A percentile compares a stretch with the other conserved stretches of the same genome.
Evolutionary conservation across 2,888 invertebrate species (phyloP).

Genomic region (Cataglyphis rosenhaueri): DNA sequence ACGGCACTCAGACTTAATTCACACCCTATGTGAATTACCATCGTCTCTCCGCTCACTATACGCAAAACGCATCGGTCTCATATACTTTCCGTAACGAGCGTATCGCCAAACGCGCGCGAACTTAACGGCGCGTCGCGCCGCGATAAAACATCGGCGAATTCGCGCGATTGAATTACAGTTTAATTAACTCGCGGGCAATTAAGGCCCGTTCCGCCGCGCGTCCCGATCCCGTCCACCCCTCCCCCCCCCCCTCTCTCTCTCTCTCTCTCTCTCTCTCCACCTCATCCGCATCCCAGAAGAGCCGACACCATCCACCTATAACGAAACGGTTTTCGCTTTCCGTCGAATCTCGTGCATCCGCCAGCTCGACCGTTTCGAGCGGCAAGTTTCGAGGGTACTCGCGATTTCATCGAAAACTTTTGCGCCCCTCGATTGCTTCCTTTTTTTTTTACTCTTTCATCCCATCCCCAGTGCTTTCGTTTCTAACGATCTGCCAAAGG

Average conservation of each 20-base stretch:
- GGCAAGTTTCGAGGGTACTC: conserved; percentile 79
- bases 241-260: not conserved
- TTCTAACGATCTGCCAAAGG: conserved; percentile 43
- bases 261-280: conserved; percentile 17
- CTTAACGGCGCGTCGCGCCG: conserved; percentile 75
- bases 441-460: conserved; percentile 29
- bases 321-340: conserved; percentile 73
- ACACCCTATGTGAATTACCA: conserved; percentile 44
- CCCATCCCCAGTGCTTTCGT: conserved; percentile 48
- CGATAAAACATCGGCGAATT: conserved; percentile 84
- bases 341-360: conserved; percentile 79
- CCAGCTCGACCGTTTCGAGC: conserved; percentile 71
- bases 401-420: conserved; percentile 83
- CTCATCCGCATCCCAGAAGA: conserved; percentile 47
- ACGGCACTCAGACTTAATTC: conserved; percentile 51
- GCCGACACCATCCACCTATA: conserved; percentile 67
- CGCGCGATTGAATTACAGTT: conserved; percentile 85
- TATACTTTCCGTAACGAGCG: conserved; percentile 73
- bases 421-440: conserved; percentile 71
- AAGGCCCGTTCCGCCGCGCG: conserved; percentile 72
- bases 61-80: conserved; percentile 50
- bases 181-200: conserved; percentile 84
- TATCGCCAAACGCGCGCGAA: conserved; percentile 72
- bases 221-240: not conserved
- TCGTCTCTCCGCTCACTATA: conserved; percentile 41